These are phyloP conservation scores for Ametastegia equiseti DNA, from an alignment of 2,888 invertebrate species.

Conservation along the genomic window DNA sequence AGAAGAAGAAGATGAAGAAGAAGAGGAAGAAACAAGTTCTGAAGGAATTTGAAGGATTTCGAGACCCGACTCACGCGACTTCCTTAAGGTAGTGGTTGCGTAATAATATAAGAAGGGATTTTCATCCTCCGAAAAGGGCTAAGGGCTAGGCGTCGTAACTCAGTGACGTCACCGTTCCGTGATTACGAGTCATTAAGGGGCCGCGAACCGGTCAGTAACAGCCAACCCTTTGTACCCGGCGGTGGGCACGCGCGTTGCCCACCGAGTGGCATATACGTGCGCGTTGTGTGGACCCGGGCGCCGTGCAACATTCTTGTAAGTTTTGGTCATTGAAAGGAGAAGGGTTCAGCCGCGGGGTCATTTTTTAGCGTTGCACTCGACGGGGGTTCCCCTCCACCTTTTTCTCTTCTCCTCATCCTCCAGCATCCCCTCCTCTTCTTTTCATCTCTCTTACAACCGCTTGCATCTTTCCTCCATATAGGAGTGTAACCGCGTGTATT, in stretches of 20 bases:
- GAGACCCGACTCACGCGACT: neutral
- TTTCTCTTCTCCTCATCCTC: neutral
- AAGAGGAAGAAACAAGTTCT: slow-evolving; percentile 65
- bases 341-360: slow-evolving; percentile 55
- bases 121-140: neutral
- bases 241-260: slow-evolving; percentile 37
- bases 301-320: slow-evolving; percentile 55
- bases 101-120: slow-evolving; percentile 3
- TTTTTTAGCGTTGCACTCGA: slow-evolving; percentile 65
- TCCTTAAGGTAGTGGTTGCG: neutral
- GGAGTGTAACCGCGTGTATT: slow-evolving; percentile 23
- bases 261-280: slow-evolving; percentile 46
- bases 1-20: slow-evolving; percentile 54
- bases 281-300: slow-evolving; percentile 44
- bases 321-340: slow-evolving; percentile 58
- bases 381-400: slow-evolving; percentile 58
- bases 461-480: slow-evolving; percentile 29
- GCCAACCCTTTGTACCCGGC: slow-evolving; percentile 60
- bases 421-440: too few species aligned
- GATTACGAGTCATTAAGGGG: slow-evolving; percentile 69
- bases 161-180: slow-evolving; percentile 67
- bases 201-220: slow-evolving; percentile 68
- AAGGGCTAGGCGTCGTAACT: slow-evolving; percentile 61
- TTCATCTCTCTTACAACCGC: slow-evolving; percentile 11
- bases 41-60: slow-evolving; percentile 60